phyloP scores from a whole-genome alignment of 2,888 invertebrate genomes.

The Lutraria lutraria region DNA sequence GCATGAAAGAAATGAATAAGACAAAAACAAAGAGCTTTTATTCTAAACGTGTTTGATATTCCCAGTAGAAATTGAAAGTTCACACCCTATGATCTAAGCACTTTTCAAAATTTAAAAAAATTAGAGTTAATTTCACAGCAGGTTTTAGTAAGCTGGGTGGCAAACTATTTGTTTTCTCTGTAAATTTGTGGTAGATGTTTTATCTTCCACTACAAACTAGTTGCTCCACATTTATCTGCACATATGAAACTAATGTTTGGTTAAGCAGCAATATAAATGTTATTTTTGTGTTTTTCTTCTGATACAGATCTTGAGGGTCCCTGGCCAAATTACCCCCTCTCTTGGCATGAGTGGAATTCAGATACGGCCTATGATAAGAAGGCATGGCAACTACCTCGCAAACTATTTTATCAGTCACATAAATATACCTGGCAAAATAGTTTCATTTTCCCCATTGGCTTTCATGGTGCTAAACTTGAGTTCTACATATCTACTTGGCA shows the following conservation, averaged over 20 bases:
- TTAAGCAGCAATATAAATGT: conserved; percentile 68
- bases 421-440: conserved; percentile 64
- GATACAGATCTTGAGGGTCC: conserved; percentile 63
- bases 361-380: conserved; percentile 58
- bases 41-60: conserved; percentile 7
- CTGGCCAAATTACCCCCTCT: conserved; percentile 68
- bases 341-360: conserved; percentile 71
- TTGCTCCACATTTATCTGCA: conserved; percentile 41
- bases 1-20: conserved; percentile 10
- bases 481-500: conserved; percentile 59
- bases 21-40: conserved; percentile 12
- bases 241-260: conserved; percentile 65
- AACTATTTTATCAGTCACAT: conserved; percentile 62
- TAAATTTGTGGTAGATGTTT: conserved; percentile 30
- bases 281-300: conserved; percentile 58
- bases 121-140: conserved; percentile 40
- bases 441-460: conserved; percentile 59
- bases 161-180: conserved; percentile 39
- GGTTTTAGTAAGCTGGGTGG: conserved; percentile 30
- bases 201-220: conserved; percentile 24
- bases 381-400: conserved; percentile 51
- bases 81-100: neutral
- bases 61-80: conserved; percentile 26
- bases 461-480: conserved; percentile 43
- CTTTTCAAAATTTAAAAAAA: conserved; percentile 33